Evolutionary conservation across 2,888 invertebrate genomes (phyloP), one percentile per base, ranked within the genome.

Genomic region (Orthosia cruda): DNA sequence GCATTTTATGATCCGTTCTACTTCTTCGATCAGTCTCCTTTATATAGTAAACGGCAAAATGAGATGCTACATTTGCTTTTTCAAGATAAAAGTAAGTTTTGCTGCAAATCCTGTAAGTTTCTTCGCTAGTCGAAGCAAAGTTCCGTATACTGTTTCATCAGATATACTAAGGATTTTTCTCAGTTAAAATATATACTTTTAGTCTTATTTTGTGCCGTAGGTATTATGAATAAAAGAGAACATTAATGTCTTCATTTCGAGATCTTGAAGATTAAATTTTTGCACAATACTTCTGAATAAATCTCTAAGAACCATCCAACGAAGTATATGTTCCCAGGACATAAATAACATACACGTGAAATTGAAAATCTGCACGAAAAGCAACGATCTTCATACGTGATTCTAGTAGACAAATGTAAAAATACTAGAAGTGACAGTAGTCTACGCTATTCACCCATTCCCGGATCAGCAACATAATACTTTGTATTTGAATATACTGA

Each of bases 1-100:
- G 94, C 95, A 94, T 94, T 95, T 96, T 96, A 95, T 95, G 95
- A 95, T 95, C 93, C 92, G 93, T 93, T 93, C 94, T 93, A 92
- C 92, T 94, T 93, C 93, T 94, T 89, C 88, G 89, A 93, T 92
- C 92, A 89, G 86, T 88, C 86, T 79, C 88, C 83, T 89, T 88
- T 72, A 80, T 84, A 74, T 86, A 92, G 94, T 93, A 92, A 87
- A 92, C 81, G 87, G 79, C 65, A 91, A 89, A 90, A 80, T 66
- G 75, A 88, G 88, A 91, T 88, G 77, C 84, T 86, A 75, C 70
- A 79, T 61, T 83, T 74, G 66, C 69, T 61, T 77, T 87, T 84
- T 80, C 58, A 80, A 76, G 68, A 84, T 77, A 69, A 73, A 82
- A 81, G 69, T 71, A 75, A 73, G 63, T 80, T 85, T 71, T 58